phyloP scores from a whole-genome alignment of 2,113 vertebrate species.

The Patagioenas fasciata region DNA sequence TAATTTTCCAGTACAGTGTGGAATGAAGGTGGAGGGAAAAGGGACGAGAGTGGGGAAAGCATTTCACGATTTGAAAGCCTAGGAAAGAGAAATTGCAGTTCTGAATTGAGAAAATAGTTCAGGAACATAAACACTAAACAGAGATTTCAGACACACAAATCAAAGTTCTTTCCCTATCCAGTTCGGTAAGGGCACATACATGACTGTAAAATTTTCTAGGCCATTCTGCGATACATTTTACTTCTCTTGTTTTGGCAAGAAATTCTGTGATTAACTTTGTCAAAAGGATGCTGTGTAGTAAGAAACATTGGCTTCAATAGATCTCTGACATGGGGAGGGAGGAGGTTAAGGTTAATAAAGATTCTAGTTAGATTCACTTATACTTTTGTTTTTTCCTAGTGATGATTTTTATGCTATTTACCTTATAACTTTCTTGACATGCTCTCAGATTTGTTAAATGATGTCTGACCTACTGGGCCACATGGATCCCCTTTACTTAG shows the following conservation, averaged over 20 bases:
- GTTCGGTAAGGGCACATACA: background rate
- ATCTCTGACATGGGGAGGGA: background rate
- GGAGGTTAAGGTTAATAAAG: background rate
- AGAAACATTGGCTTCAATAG: background rate
- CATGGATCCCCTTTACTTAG: background rate
- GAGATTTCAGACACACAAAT: background rate
- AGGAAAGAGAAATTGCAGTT: background rate
- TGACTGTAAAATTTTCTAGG: background rate
- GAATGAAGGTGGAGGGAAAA: no score
- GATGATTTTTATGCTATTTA: background rate
- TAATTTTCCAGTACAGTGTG: background rate
- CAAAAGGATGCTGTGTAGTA: background rate
- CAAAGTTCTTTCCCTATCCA: background rate
- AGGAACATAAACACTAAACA: background rate
- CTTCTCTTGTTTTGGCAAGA: background rate
- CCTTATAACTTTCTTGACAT: background rate
- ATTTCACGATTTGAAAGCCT: background rate
- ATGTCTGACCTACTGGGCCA: background rate
- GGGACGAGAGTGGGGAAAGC: background rate
- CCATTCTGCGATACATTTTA: background rate
- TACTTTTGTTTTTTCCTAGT: background rate
- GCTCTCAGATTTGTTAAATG: background rate
- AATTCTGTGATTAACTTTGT: background rate
- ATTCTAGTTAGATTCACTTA: background rate
- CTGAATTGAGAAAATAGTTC: background rate